A percentile compares a stretch with the other conserved stretches of the same genome.
Conservation (phyloP, 2,888 invertebrate species). For the Stenodema calcarata region DNA sequence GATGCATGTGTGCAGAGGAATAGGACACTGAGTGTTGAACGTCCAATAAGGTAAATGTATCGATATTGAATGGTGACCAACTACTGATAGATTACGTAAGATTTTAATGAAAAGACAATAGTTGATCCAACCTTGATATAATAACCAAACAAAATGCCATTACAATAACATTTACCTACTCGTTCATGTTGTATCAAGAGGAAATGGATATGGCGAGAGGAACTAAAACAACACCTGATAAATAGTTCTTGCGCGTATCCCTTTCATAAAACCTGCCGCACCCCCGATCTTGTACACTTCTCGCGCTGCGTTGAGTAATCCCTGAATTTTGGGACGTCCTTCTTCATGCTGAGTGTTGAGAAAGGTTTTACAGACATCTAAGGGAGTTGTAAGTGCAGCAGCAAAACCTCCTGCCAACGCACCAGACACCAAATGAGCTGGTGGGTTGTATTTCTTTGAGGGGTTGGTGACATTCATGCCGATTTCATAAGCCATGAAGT, state of each 20-base stretch:
- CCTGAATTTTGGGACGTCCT: conserved; percentile 59
- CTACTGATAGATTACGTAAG: too few species aligned
- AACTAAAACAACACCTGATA: conserved; percentile 66
- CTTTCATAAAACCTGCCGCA: conserved; percentile 81
- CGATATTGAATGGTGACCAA: too few species aligned
- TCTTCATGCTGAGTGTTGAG: conserved; percentile 66
- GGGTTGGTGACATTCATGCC: conserved; percentile 55
- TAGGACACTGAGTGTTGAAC: too few species aligned
- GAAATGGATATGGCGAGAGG: too few species aligned
- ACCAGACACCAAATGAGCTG: conserved; percentile 67
- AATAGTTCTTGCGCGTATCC: conserved; percentile 85
- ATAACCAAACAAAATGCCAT: too few species aligned
- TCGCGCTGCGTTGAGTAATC: conserved; percentile 79
- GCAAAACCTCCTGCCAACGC: conserved; percentile 68
- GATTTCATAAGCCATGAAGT: conserved; percentile 66
- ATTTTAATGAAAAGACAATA: too few species aligned
- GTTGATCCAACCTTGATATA: too few species aligned
- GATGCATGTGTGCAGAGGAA: too few species aligned
- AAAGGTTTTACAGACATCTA: conserved; percentile 72
- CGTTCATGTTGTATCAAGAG: too few species aligned
- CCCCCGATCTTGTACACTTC: conserved; percentile 80
- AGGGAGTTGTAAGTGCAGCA: conserved; percentile 69
- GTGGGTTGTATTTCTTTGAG: conserved; percentile 67
- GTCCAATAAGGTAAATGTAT: too few species aligned
- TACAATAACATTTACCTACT: too few species aligned